Conservation (phyloP, 92 coral and sea anemone genomes). For the Phenganax subtilis region DNA sequence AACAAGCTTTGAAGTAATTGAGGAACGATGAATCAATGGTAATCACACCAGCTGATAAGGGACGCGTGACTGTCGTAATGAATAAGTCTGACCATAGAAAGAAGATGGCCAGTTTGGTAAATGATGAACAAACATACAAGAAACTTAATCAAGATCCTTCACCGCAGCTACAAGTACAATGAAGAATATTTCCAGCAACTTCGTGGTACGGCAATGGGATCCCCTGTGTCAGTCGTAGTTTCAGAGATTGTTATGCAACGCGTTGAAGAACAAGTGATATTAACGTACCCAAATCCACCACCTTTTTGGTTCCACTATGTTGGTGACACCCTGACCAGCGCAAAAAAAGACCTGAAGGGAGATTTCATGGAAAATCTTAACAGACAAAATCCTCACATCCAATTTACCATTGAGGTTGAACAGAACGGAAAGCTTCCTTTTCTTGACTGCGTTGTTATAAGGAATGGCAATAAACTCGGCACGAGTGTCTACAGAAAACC, state of each 20-base stretch:
- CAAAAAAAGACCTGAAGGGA: slow-evolving; percentile 23
- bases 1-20: slow-evolving; percentile 37
- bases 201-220: slow-evolving; percentile 48
- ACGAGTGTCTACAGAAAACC: slow-evolving; percentile 19
- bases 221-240: slow-evolving; percentile 38
- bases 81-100: slow-evolving; percentile 23
- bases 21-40: slow-evolving; percentile 28
- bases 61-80: slow-evolving; percentile 31
- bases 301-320: slow-evolving; percentile 43
- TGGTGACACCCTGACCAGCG: slow-evolving; percentile 35
- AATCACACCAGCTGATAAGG: slow-evolving; percentile 42
- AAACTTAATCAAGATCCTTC: neutral
- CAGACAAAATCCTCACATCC: slow-evolving; percentile 30
- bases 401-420: slow-evolving; percentile 38
- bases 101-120: slow-evolving; percentile 26
- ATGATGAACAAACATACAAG: slow-evolving; percentile 14
- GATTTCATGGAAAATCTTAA: slow-evolving; percentile 33
- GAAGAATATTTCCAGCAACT: slow-evolving; percentile 48
- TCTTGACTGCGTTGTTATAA: neutral
- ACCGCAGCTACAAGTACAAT: slow-evolving; percentile 15
- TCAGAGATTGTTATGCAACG: slow-evolving; percentile 39
- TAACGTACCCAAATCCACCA: slow-evolving; percentile 20
- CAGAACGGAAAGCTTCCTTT: slow-evolving; percentile 33
- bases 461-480: slow-evolving; percentile 7
- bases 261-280: slow-evolving; percentile 31